Evolutionary conservation across 2,113 vertebrate species (phyloP).

Genomic region (Talpa occidentalis): DNA sequence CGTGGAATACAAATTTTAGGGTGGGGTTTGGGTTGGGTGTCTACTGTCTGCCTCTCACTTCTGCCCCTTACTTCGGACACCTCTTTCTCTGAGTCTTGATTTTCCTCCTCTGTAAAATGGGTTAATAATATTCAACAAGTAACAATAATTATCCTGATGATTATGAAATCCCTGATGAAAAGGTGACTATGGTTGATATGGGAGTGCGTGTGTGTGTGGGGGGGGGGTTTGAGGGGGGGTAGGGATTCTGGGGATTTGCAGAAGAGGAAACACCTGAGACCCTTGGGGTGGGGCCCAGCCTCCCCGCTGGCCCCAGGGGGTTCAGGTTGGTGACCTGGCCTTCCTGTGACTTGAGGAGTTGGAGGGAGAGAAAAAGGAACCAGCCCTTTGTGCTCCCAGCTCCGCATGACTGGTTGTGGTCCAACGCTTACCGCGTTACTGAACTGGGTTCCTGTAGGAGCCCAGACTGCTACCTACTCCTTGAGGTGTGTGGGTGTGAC

Average conservation of each 20-base stretch:
- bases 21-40: background rate
- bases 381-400: background rate
- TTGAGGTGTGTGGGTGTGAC: too few species aligned
- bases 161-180: background rate
- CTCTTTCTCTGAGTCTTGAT: background rate
- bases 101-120: constrained; percentile 27
- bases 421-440: background rate
- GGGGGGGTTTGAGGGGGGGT: background rate
- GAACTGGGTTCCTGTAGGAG: background rate
- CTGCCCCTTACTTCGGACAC: background rate
- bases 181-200: background rate
- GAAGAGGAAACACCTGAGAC: constrained; percentile 70
- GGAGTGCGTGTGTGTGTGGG: background rate
- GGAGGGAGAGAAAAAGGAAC: constrained; percentile 68
- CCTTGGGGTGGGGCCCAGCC: background rate
- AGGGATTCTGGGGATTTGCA: background rate
- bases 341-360: constrained; percentile 33
- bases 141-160: background rate
- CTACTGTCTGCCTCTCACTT: background rate
- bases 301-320: background rate
- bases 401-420: constrained; percentile 54
- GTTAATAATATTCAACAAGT: constrained; percentile 32
- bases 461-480: background rate
- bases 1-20: constrained; percentile 20
- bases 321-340: constrained; percentile 18